phyloP scores from a whole-genome alignment of 2,113 vertebrate genomes.

The Choloepus hoffmanni region DNA sequence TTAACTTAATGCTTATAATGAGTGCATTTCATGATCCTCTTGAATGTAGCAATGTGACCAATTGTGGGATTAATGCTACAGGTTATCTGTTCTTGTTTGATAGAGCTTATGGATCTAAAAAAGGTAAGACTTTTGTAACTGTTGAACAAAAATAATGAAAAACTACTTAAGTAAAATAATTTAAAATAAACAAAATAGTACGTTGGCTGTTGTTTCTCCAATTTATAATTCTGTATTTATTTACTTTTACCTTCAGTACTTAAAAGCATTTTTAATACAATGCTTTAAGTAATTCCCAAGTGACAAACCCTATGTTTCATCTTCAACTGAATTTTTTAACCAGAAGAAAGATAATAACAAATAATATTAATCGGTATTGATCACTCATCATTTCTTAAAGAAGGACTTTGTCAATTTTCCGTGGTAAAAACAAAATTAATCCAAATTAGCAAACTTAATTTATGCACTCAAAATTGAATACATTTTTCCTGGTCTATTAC shows the following conservation, averaged over 20 bases:
- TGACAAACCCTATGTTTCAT: neutral
- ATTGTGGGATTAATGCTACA: neutral
- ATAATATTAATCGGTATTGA: neutral
- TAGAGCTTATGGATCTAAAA: neutral
- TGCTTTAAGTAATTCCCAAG: neutral
- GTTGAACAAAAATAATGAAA: conserved; percentile 15
- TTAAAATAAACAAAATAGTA: neutral
- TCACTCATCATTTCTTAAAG: neutral
- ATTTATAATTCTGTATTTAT: neutral
- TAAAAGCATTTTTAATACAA: neutral
- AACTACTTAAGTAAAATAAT: neutral
- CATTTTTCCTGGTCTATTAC: neutral
- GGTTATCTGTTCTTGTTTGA: neutral
- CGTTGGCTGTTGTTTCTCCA: neutral
- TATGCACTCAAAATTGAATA: neutral
- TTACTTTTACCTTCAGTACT: neutral
- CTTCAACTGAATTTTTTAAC: neutral
- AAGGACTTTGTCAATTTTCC: neutral
- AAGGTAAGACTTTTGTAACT: neutral
- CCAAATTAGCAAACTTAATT: neutral
- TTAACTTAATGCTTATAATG: neutral
- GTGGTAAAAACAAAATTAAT: neutral
- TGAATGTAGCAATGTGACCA: neutral
- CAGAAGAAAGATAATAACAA: neutral
- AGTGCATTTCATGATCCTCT: neutral